phyloP scores from a whole-genome alignment of 2,797 vertebrate species.

The Dromococcyx pavoninus region DNA sequence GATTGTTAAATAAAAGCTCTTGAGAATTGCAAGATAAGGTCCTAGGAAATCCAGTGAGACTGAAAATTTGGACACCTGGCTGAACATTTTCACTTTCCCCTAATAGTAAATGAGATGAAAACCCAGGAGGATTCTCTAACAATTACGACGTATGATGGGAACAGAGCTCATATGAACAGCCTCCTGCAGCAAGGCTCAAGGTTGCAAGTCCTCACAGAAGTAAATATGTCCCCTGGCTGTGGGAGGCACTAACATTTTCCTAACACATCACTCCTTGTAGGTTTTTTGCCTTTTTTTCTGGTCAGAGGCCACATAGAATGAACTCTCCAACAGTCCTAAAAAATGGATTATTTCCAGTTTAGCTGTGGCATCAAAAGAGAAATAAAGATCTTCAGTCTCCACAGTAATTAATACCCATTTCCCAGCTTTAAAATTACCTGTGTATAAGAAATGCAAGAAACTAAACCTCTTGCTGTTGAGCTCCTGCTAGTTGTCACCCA shows the following conservation, averaged over 20 bases:
- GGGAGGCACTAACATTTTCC: background rate
- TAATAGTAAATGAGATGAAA: background rate
- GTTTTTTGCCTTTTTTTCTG: background rate
- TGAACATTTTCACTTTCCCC: background rate
- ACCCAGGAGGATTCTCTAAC: background rate
- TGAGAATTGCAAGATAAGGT: background rate
- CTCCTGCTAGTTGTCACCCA: conserved; percentile 3
- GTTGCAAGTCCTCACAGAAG: background rate
- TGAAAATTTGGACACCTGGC: background rate
- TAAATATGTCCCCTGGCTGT: background rate
- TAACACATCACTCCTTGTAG: background rate
- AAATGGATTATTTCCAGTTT: background rate
- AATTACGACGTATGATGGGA: fast-evolving
- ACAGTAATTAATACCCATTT: conserved; percentile 18
- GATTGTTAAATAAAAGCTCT: background rate
- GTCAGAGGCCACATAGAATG: background rate
- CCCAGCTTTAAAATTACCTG: conserved; percentile 20
- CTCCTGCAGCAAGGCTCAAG: background rate
- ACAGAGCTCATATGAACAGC: background rate
- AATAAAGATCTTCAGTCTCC: background rate
- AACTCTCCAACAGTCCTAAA: background rate
- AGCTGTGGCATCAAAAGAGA: background rate
- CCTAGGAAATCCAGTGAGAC: background rate
- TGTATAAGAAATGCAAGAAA: conserved; percentile 21
- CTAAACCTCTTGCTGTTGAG: conserved; percentile 25